These are phyloP conservation scores for Macrosoma leucophasiata DNA, from an alignment of 2,888 invertebrate genomes.

Conservation along the genomic window DNA sequence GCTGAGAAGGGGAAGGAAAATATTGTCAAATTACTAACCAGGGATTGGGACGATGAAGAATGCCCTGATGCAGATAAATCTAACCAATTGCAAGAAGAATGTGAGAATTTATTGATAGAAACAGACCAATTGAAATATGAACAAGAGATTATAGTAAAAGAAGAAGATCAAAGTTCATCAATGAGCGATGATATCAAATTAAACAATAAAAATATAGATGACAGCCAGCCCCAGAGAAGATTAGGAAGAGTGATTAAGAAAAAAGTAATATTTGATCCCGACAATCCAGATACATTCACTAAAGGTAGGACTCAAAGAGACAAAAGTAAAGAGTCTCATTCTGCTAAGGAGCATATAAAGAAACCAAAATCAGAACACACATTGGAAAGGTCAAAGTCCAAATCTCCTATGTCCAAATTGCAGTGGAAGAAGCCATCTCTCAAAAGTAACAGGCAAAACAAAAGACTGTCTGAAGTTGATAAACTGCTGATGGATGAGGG, in stretches of 20 bases:
- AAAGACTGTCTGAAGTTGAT: conserved; percentile 82
- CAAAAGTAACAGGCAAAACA: conserved; percentile 68
- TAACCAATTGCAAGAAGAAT: conserved; percentile 18
- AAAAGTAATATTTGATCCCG: conserved; percentile 85
- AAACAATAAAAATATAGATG: conserved; percentile 44
- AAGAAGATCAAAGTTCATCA: conserved; percentile 33
- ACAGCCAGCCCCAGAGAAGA: conserved; percentile 51
- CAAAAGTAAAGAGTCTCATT: conserved; percentile 43
- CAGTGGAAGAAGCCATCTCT: conserved; percentile 68
- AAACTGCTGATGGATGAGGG: conserved; percentile 89
- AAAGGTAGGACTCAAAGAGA: conserved; percentile 47
- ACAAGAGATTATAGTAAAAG: conserved; percentile 29
- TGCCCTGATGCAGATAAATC: conserved; percentile 34
- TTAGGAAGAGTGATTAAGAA: conserved; percentile 79
- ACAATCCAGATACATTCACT: conserved; percentile 72
- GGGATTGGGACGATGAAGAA: conserved; percentile 72
- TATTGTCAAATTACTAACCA: conserved; percentile 70
- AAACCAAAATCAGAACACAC: conserved; percentile 42
- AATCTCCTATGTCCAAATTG: conserved; percentile 52
- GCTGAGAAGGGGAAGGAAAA: conserved; percentile 33
- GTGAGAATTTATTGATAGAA: conserved; percentile 26
- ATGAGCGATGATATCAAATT: conserved; percentile 36
- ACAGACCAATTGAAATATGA: conserved; percentile 30
- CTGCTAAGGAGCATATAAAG: conserved; percentile 40
- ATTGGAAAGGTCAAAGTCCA: conserved; percentile 43